Conservation (phyloP, 2,113 vertebrate species). For the Tyrannus savana region DNA sequence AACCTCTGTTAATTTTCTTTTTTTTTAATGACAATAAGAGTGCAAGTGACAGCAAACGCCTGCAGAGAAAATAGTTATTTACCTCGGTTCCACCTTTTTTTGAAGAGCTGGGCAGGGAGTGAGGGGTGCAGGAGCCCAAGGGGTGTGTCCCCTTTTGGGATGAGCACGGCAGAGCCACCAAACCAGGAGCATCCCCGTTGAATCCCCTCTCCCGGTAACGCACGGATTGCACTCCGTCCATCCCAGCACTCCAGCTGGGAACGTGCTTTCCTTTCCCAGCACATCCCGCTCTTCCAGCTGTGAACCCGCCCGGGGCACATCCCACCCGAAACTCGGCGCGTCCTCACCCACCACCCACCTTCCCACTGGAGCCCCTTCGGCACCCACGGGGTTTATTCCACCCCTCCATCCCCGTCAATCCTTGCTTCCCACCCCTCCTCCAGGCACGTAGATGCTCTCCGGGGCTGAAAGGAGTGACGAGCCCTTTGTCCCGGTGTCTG, state of each 20-base stretch:
- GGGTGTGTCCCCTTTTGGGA: background rate
- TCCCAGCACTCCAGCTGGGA: background rate
- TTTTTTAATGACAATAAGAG: background rate
- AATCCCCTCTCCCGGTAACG: rapidly evolving
- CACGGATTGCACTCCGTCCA: rapidly evolving
- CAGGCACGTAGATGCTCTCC: no score
- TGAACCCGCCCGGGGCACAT: rapidly evolving
- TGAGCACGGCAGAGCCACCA: rapidly evolving
- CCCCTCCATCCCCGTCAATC: background rate
- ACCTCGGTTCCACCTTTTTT: rapidly evolving
- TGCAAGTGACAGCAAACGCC: background rate
- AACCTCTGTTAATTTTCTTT: slow-evolving; percentile 1
- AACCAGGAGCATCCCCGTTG: rapidly evolving
- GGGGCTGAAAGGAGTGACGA: background rate
- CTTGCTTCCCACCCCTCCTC: background rate
- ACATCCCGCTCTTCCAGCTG: background rate
- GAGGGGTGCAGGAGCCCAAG: rapidly evolving
- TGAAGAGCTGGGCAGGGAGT: background rate
- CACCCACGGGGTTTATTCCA: background rate
- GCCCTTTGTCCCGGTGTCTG: slow-evolving; percentile 33
- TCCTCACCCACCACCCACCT: rapidly evolving
- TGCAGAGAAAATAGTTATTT: background rate
- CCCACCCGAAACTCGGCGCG: rapidly evolving
- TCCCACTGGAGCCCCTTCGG: rapidly evolving
- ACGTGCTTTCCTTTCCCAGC: background rate